Evolutionary conservation across 2,888 invertebrate species (phyloP).

Genomic region (Lepeophtheirus nordmannii): DNA sequence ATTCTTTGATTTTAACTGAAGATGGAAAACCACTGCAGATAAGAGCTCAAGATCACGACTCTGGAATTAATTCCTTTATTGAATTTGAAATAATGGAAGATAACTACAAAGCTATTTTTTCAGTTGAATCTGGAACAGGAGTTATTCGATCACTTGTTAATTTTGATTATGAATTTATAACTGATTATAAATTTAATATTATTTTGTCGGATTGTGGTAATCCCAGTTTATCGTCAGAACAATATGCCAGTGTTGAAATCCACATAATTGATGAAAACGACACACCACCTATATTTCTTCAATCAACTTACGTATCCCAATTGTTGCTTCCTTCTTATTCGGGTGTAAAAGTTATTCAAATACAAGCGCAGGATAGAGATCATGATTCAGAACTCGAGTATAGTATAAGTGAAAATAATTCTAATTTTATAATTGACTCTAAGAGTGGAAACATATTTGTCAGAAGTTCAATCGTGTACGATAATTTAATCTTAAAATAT

Average conservation of each 20-base stretch:
- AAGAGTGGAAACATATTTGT: constrained; percentile 58
- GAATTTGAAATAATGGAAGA: constrained; percentile 70
- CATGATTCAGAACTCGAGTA: constrained; percentile 42
- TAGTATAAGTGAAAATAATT: constrained; percentile 44
- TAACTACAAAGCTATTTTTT: constrained; percentile 58
- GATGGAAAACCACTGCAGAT: constrained; percentile 63
- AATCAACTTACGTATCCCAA: constrained; percentile 53
- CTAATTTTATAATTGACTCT: constrained; percentile 57
- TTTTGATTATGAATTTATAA: constrained; percentile 61
- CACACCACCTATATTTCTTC: constrained; percentile 64
- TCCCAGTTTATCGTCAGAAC: constrained; percentile 61
- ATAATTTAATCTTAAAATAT: not conserved
- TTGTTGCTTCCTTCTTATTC: constrained; percentile 69
- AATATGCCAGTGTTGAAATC: constrained; percentile 61
- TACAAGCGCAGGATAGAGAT: constrained; percentile 70
- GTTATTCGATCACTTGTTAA: constrained; percentile 59
- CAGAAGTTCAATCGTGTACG: too few species aligned
- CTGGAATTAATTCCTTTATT: constrained; percentile 65
- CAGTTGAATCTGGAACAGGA: constrained; percentile 62
- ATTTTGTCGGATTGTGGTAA: constrained; percentile 67
- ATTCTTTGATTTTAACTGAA: constrained; percentile 53
- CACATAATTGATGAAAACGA: constrained; percentile 68
- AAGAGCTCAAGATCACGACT: constrained; percentile 66
- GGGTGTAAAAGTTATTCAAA: constrained; percentile 65
- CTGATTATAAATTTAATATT: constrained; percentile 60